Evolutionary conservation across 2,113 vertebrate species (phyloP), one percentile per base, ranked within the genome.

Genomic region (Gymnorhina tibicen): DNA sequence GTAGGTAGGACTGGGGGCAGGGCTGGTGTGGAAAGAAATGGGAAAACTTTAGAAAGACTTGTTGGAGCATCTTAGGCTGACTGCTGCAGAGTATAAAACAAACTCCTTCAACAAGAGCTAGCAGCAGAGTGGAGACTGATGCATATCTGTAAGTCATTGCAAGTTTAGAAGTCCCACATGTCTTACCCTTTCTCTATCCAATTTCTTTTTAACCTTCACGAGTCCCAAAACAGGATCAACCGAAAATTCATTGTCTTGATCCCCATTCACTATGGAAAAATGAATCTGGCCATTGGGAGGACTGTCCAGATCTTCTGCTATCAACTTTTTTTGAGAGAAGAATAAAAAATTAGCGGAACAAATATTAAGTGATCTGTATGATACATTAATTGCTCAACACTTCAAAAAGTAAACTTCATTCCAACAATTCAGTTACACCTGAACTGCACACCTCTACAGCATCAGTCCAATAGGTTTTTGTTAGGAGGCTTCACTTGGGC

Each of bases 121-220:
- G 35, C 26, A 90, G 72, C 5, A 66, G 46, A 77, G 30, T 19
- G 46, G 58, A 82, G 60, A 76, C 27, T 12, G 64, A 85, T 32
- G 69, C 27, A 91, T 68, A 87, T 87, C 74, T 89, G 53, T 74
- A 94, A 95, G 69, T 83, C 49, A 73, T 39, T 75, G 22, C 22
- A 81, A 95, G 39, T 55, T 75, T 69, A 82, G 63, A 62, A 86
- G 33, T 67, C 44, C 74, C 77, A 46, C 23, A 10, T 37, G 55
- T 60, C 99, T 98, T 97, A 99, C 99, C 97, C 97, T 98, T 98
- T 99, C 99, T 91, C 99, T 97, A 96, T 99, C 99, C 97, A 99
- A 98, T 82, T 98, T 99, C 97, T 99, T 99, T 97, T 99, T 99
- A 95, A 99, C 99, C 74, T 99, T 99, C 97, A 99, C 98, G 16